Percentiles rank a stretch among this genome's conserved stretches.
These are phyloP conservation scores for Automeris io DNA, from an alignment of 2,888 invertebrate genomes.

Conservation along the genomic window DNA sequence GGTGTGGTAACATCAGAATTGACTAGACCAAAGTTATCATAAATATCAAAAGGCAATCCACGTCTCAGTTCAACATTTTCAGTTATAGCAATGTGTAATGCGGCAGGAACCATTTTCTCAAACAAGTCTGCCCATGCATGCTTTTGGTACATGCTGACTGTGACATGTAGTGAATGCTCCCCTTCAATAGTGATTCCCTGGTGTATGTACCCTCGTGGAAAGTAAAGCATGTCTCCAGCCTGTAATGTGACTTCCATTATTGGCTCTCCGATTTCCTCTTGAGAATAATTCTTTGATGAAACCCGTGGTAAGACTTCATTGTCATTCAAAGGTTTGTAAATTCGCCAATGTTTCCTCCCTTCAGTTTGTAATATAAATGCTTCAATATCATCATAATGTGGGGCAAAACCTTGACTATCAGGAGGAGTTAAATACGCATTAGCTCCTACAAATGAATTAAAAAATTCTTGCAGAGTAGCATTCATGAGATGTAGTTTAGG, in stretches of 20 bases:
- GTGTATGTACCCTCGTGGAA: slow-evolving; percentile 93
- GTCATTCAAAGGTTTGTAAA: slow-evolving; percentile 86
- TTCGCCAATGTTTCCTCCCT: slow-evolving; percentile 95
- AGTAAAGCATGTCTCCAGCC: slow-evolving; percentile 94
- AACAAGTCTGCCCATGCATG: slow-evolving; percentile 94
- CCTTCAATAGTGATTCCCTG: slow-evolving; percentile 88
- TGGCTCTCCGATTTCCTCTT: slow-evolving; percentile 86
- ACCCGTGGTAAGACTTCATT: slow-evolving; percentile 85
- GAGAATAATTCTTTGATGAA: slow-evolving; percentile 87
- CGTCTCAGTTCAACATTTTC: slow-evolving; percentile 83
- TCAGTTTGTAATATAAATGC: slow-evolving; percentile 98
- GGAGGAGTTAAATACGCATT: slow-evolving; percentile 98
- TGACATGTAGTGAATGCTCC: slow-evolving; percentile 94
- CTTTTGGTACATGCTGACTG: slow-evolving; percentile 93
- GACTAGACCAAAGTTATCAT: slow-evolving; percentile 84
- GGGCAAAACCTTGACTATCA: slow-evolving; percentile 97
- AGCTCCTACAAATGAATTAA: slow-evolving; percentile 95
- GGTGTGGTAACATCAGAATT: slow-evolving; percentile 72
- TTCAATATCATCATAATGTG: slow-evolving; percentile 99
- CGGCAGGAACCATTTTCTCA: slow-evolving; percentile 85
- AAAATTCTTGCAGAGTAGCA: slow-evolving; percentile 92
- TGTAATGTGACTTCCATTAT: slow-evolving; percentile 86
- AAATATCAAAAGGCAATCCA: slow-evolving; percentile 88
- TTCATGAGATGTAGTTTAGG: slow-evolving; percentile 80
- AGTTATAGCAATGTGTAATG: slow-evolving; percentile 83